Conservation (phyloP, 2,113 vertebrate genomes). For the Otocyon megalotis region DNA sequence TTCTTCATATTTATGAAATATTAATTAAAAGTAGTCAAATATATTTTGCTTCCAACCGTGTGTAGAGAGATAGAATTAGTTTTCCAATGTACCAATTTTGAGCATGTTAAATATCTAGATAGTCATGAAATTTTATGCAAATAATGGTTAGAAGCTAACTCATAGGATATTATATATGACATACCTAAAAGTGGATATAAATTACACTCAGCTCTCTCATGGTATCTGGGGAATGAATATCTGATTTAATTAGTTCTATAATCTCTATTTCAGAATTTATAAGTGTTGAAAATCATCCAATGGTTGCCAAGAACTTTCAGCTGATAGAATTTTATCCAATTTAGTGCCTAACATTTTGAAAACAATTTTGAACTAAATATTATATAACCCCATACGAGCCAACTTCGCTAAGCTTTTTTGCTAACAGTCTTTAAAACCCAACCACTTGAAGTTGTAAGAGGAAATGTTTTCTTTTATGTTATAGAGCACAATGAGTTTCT, state of each 20-base stretch:
- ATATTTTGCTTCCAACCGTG: background rate
- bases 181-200: conserved; percentile 6
- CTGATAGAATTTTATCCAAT: background rate
- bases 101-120: background rate
- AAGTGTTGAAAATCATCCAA: background rate
- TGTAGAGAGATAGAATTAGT: background rate
- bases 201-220: background rate
- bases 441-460: background rate
- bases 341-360: background rate
- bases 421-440: background rate
- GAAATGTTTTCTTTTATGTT: background rate
- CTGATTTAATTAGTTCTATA: background rate
- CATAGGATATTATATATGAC: conserved; percentile 15
- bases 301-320: background rate
- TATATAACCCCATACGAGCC: background rate
- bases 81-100: background rate
- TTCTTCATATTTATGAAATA: background rate
- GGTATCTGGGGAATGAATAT: background rate
- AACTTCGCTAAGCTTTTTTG: background rate
- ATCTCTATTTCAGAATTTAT: conserved; percentile 20
- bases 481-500: background rate
- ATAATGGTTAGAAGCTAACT: background rate
- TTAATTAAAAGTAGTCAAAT: conserved; percentile 35
- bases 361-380: conserved; percentile 10
- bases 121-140: conserved; percentile 34